Evolutionary conservation across 1,140 invertebrate genomes (phyloP).

Genomic region (Carcinoscorpius rotundicauda): DNA sequence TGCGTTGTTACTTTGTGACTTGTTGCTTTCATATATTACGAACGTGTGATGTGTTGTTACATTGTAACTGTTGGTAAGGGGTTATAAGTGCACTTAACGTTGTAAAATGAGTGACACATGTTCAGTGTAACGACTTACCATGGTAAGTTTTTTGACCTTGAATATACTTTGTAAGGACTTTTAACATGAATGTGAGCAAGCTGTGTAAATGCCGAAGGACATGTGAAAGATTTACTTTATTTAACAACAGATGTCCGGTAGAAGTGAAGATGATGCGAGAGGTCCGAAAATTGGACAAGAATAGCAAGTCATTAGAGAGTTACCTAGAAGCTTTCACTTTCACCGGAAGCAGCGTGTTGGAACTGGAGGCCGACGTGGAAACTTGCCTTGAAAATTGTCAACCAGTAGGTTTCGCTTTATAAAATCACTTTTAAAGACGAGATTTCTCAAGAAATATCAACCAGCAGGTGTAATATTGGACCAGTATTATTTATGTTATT

Average conservation of each 20-base stretch:
- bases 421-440: no score
- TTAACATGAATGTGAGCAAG: background rate
- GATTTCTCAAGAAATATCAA: no score
- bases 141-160: background rate
- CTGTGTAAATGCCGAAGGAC: no score
- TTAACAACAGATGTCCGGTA: constrained; percentile 16
- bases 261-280: constrained; percentile 21
- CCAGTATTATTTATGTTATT: no score
- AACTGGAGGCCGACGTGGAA: constrained; percentile 20
- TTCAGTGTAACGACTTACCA: no score
- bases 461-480: no score
- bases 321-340: constrained; percentile 22
- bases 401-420: constrained; percentile 12
- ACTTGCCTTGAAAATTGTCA: constrained; percentile 19
- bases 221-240: background rate
- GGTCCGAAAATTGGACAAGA: constrained; percentile 15
- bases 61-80: no score
- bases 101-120: no score
- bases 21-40: no score
- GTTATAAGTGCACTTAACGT: no score
- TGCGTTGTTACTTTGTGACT: no score
- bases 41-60: no score
- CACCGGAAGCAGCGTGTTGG: constrained; percentile 13
- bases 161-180: background rate
- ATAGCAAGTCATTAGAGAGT: constrained; percentile 17